Percentiles rank a stretch among this genome's conserved stretches.
Evolutionary conservation across 2,113 vertebrate genomes (phyloP).

Genomic region (Cromileptes altivelis): DNA sequence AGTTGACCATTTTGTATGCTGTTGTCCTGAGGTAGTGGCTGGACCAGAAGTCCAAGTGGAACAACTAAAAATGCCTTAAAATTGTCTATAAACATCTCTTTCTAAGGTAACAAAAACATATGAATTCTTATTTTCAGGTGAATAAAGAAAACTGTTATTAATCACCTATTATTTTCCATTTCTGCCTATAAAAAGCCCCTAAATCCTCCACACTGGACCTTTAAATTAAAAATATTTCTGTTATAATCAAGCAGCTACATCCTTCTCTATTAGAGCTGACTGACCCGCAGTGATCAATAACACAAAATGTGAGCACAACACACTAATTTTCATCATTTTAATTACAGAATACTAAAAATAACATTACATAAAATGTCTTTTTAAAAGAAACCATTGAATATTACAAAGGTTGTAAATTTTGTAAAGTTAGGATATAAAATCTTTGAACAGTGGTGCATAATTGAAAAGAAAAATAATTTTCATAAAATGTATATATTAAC

Average conservation of each 20-base stretch:
- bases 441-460: constrained; percentile 86
- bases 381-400: constrained; percentile 87
- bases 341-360: constrained; percentile 88
- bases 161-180: no score
- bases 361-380: constrained; percentile 87
- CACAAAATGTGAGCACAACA: neutral
- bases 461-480: constrained; percentile 85
- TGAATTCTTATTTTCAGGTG: no score
- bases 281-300: neutral
- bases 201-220: no score
- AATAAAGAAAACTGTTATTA: no score
- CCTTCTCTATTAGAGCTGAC: neutral
- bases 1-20: no score
- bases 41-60: no score
- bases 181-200: no score
- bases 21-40: no score
- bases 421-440: constrained; percentile 88
- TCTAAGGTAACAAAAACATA: no score
- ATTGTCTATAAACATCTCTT: no score
- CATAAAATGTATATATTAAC: constrained; percentile 87
- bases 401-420: constrained; percentile 87
- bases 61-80: no score
- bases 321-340: constrained; percentile 81
- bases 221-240: neutral
- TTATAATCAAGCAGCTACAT: neutral